phyloP scores from a whole-genome alignment of 92 coral and sea anemone species.

The Siderastrea radians region DNA sequence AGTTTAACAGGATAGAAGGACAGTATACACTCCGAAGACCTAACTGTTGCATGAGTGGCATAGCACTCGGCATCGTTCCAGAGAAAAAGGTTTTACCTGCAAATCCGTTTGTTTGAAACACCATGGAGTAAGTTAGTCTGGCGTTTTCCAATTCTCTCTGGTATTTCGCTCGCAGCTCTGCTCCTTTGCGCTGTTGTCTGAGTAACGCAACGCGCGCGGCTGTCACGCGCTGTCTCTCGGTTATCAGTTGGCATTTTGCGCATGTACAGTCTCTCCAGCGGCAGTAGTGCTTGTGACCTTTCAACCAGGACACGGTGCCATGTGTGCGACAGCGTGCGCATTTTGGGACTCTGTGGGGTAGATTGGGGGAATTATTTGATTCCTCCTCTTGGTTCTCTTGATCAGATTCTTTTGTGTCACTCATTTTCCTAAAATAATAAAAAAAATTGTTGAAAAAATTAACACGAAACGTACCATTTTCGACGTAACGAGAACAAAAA shows the following conservation, averaged over 20 bases:
- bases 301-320: constrained; percentile 98
- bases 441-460: background rate
- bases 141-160: constrained; percentile 89
- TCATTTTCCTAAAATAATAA: constrained; percentile 55
- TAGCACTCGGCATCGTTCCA: background rate
- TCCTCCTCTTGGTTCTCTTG: constrained; percentile 73
- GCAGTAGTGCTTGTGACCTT: constrained; percentile 98
- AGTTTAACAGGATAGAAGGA: too few species aligned
- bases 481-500: too few species aligned
- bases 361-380: constrained; percentile 53
- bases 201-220: constrained; percentile 98
- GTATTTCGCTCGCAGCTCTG: constrained; percentile 82
- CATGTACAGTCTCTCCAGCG: constrained; percentile 99
- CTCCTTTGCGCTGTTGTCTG: constrained; percentile 97
- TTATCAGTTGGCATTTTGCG: constrained; percentile 93
- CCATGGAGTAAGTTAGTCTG: constrained; percentile 89
- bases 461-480: background rate
- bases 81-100: constrained; percentile 44
- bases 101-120: constrained; percentile 73
- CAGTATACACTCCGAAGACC: too few species aligned
- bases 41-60: too few species aligned
- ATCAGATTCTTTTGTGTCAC: constrained; percentile 64
- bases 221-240: constrained; percentile 95
- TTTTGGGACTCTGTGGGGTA: constrained; percentile 94
- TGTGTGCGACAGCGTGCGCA: constrained; percentile 99